These are phyloP conservation scores for Nemotelus nigrinus DNA, from an alignment of 2,888 invertebrate species.

Conservation along the genomic window DNA sequence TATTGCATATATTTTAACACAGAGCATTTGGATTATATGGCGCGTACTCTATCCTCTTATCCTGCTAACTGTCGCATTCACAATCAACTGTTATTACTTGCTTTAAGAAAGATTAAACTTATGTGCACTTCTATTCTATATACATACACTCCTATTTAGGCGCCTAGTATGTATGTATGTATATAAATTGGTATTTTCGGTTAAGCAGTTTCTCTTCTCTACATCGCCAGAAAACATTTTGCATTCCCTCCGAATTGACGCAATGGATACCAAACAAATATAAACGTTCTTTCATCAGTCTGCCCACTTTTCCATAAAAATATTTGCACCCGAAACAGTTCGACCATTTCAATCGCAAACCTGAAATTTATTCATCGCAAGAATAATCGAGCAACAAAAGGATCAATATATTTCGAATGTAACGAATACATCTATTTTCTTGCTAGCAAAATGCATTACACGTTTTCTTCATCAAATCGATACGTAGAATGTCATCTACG, in stretches of 20 bases:
- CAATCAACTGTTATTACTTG: no score
- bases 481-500: no score
- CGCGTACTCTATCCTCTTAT: no score
- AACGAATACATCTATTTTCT: background rate
- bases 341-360: background rate
- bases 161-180: no score
- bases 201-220: background rate
- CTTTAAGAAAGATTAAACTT: no score
- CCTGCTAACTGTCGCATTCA: no score
- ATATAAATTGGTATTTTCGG: background rate
- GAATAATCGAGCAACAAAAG: background rate
- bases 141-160: no score
- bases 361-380: no score
- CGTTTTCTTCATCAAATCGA: no score
- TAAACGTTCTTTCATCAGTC: constrained; percentile 3
- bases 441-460: background rate
- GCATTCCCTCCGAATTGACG: constrained; percentile 25
- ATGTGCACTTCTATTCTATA: no score
- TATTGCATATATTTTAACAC: no score
- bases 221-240: constrained; percentile 10
- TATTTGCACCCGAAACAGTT: constrained; percentile 7
- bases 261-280: background rate
- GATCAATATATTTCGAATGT: background rate
- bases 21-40: no score
- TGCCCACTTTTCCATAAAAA: constrained; percentile 27